Conservation (phyloP, 2,113 vertebrate genomes). For the Antennarius striatus region DNA sequence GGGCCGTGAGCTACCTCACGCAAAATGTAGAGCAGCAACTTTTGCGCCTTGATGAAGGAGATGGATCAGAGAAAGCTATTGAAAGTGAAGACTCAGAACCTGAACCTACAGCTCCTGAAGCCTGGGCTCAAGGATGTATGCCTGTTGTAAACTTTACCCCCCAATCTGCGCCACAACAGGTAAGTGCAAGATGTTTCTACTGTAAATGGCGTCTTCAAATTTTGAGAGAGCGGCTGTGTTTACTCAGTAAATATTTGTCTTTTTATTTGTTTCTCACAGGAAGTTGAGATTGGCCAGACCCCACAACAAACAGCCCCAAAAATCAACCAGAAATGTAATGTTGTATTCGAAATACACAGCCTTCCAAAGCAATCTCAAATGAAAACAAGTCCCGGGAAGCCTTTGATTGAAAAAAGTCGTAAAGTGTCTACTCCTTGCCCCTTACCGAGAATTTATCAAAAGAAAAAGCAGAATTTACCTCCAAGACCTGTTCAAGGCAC, state of each 20-base stretch:
- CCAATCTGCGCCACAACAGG: slow-evolving; percentile 21
- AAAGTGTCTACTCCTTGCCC: not conserved
- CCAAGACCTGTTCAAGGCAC: not conserved
- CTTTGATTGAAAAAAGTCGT: not conserved
- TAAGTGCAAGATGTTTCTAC: slow-evolving; percentile 5
- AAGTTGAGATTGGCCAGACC: not conserved
- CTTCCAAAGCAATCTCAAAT: slow-evolving; percentile 15
- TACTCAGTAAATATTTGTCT: not conserved
- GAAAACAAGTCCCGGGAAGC: slow-evolving; percentile 14
- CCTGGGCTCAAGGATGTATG: slow-evolving; percentile 80
- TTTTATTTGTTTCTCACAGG: slow-evolving; percentile 32
- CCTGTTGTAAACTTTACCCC: slow-evolving; percentile 5
- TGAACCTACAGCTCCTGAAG: slow-evolving; percentile 48
- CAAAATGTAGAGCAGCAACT: slow-evolving; percentile 75
- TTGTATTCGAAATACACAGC: not conserved
- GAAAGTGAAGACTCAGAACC: slow-evolving; percentile 82
- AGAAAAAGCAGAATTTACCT: slow-evolving; percentile 4
- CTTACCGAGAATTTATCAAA: slow-evolving; percentile 7
- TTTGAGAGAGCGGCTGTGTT: not conserved
- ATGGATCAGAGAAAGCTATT: slow-evolving; percentile 35
- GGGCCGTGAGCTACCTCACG: slow-evolving; percentile 76
- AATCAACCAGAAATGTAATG: not conserved
- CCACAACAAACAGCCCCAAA: slow-evolving; percentile 8
- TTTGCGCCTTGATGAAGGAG: slow-evolving; percentile 77
- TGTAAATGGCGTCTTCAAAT: slow-evolving; percentile 10